Evolutionary conservation across 2,888 invertebrate species (phyloP).

Genomic region (Apocheima hispidaria): DNA sequence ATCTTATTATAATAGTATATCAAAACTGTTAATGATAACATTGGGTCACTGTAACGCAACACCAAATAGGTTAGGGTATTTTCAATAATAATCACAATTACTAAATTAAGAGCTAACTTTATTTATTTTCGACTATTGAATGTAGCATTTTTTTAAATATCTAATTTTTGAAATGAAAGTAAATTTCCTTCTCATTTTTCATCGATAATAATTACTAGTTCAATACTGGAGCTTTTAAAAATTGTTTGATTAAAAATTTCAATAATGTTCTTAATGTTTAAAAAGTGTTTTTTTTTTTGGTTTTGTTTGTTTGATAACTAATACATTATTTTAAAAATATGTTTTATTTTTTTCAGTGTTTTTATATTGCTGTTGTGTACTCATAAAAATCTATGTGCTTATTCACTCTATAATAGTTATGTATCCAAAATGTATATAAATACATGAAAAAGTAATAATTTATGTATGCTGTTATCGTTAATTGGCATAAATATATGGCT

Average conservation of each 20-base stretch:
- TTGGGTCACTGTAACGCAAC: conserved; percentile 78
- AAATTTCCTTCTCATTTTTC: too few relatives aligned
- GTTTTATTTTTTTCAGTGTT: conserved; percentile 28
- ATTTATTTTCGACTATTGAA: conserved; percentile 24
- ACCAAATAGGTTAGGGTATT: conserved; percentile 78
- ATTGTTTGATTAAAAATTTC: too few relatives aligned
- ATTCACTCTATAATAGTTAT: conserved; percentile 32
- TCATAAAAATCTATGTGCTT: conserved; percentile 40
- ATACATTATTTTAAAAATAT: conserved; percentile 6
- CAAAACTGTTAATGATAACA: conserved; percentile 64
- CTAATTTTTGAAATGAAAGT: background rate
- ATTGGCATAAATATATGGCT: conserved; percentile 76
- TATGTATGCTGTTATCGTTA: conserved; percentile 77
- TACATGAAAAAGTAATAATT: conserved; percentile 38
- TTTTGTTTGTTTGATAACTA: conserved; percentile 4
- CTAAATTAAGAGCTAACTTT: conserved; percentile 38
- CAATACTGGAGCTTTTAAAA: background rate
- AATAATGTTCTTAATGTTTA: too few relatives aligned
- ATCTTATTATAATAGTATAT: conserved; percentile 65
- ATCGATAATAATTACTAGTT: too few relatives aligned
- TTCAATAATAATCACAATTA: conserved; percentile 55
- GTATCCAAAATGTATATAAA: conserved; percentile 41
- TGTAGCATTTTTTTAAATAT: conserved; percentile 19
- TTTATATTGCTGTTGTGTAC: conserved; percentile 34
- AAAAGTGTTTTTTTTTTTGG: background rate